Conservation (phyloP, 2,113 vertebrate genomes). For the Entomyzon cyanotis region DNA sequence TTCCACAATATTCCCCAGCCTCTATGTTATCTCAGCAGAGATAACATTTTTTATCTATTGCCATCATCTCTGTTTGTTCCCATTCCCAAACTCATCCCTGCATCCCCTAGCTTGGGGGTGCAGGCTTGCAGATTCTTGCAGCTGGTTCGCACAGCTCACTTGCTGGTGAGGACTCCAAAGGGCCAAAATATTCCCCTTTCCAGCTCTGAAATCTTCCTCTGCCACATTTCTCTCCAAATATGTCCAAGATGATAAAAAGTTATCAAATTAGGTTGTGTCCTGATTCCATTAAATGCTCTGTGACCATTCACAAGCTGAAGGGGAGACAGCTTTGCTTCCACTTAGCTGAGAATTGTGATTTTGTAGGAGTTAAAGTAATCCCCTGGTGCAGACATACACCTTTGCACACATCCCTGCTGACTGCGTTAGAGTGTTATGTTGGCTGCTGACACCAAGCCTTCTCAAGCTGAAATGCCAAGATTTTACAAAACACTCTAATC, state of each 20-base stretch:
- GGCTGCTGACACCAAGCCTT: not conserved
- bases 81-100: not conserved
- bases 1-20: not conserved
- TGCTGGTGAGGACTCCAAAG: not conserved
- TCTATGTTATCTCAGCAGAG: not conserved
- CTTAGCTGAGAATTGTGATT: not conserved
- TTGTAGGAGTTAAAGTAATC: not conserved
- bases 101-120: not conserved
- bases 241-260: not conserved
- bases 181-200: not conserved
- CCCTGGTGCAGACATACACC: not conserved
- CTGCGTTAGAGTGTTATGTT: accelerated
- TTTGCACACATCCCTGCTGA: not conserved
- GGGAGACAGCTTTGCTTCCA: not conserved
- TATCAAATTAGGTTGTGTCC: not conserved
- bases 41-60: not conserved
- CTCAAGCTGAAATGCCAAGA: not conserved
- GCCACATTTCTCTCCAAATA: not conserved
- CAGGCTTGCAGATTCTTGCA: not conserved
- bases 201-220: not conserved
- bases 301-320: not conserved
- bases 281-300: not conserved
- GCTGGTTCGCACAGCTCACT: not conserved
- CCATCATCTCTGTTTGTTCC: not conserved
- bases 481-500: not conserved